Evolutionary conservation across 2,797 vertebrate genomes (phyloP), one percentile per base, ranked within the genome.

Genomic region (Sebastes flavidus): DNA sequence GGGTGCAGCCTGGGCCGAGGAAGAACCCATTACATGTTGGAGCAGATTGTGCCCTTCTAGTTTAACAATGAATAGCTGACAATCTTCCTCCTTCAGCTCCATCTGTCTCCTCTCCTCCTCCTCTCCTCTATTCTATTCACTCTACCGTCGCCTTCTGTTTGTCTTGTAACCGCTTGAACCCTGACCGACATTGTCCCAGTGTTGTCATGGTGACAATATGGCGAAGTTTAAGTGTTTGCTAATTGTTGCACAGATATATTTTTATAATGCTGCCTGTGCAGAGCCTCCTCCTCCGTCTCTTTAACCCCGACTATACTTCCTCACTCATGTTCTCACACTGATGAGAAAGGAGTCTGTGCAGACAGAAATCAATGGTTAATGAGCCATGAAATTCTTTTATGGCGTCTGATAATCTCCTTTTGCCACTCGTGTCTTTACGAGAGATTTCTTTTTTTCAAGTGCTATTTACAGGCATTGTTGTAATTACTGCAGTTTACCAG

Each of bases 171-270:
- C 2, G n/a, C 65, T 32, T 72, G 80, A 88, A 86, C 89, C 76
- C 78, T 87, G 78, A 88, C 87, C 77, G 62, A 30, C 78, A 78
- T 71, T 86, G 88, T 86, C 80, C 29, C 16, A 4, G 62, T 6
- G 88, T 91, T 80, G 84, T 87, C 88, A 89, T 92, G 90, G 58
- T 72, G 8, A 92, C 86, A 69, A 67, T n/a, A 60, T 32, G 75
- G 71, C 52, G 11, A 75, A 42, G 63, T 78, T 85, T 73, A 84
- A 65, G 71, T 34, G 77, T 20, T 8, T 22, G 25, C 52, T 85
- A 85, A 90, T 88, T 84, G 84, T 80, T 76, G 78, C 56, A 20
- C 29, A 29, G 75, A 78, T 77, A 49, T 54, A 54, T 54, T 20
- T 54, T 20, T 54, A 54, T 54, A 54, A 20, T 49, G 7, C 30